Evolutionary conservation across 92 coral and sea anemone species (phyloP).

Genomic region (Epizoanthus fatuus): DNA sequence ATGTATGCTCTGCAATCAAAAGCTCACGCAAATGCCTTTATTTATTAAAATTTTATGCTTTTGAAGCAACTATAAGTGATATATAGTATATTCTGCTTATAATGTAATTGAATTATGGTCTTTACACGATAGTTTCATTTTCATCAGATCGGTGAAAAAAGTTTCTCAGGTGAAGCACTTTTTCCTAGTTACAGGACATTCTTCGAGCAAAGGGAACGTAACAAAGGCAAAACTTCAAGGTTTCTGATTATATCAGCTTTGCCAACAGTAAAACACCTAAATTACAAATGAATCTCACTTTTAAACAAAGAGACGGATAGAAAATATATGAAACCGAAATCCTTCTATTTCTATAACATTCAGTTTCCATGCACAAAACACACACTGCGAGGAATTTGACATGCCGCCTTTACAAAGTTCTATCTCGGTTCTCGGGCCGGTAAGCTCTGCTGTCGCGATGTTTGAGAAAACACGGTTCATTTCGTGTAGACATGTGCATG

Average conservation of each 20-base stretch:
- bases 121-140: not conserved
- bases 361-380: too few species aligned
- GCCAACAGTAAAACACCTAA: too few species aligned
- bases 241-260: not conserved
- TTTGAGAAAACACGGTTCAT: too few species aligned
- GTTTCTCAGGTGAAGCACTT: not conserved
- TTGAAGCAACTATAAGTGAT: conserved; percentile 11
- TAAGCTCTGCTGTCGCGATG: too few species aligned
- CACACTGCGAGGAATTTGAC: too few species aligned
- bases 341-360: too few species aligned
- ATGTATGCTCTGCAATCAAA: conserved; percentile 23
- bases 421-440: too few species aligned
- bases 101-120: conserved; percentile 1
- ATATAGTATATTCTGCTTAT: not conserved
- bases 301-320: too few species aligned
- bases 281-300: too few species aligned
- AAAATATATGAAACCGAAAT: too few species aligned
- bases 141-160: not conserved
- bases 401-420: too few species aligned
- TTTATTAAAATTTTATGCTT: conserved; percentile 10
- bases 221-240: not conserved
- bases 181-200: not conserved
- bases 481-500: too few species aligned
- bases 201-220: not conserved
- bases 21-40: conserved; percentile 38